Base-by-base conservation (phyloP, 1,140 invertebrate genomes). In the Drosophila yakuba region DNA sequence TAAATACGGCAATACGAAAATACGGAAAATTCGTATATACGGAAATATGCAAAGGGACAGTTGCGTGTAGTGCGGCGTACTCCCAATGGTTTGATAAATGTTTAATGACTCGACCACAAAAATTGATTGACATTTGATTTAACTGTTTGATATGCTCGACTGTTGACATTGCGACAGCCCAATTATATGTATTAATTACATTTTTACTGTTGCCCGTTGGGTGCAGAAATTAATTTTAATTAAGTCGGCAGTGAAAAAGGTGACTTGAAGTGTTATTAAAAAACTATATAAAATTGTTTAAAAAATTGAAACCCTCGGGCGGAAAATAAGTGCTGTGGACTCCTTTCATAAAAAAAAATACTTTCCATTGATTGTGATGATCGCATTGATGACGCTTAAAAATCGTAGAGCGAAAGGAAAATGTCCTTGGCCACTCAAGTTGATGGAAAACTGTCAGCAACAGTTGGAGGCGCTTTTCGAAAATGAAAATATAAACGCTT, bases 401-500 rank as follows among this genome's bases (percentile, higher is more conserved):
- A 35, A 55, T 73, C 62, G 52, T 28, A 36, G 20, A 43, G 63
- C 61, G 59, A 63, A 61, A 10, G 60, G 52, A 64, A 67, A 59
- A 74, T 57, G 62, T 73, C 48, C 50, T 41, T 60, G 58, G 47
- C 48, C 58, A 77, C 85, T 88, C 51, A 89, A 89, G 82, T 74
- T 88, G 84, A 89, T 89, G 84, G 67, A 45, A 80, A 80, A 72
- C 60, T 89, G 84, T 89, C 84, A 80, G 74, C 84, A 80, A 84
- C 84, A 89, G 84, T 80, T 78, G 80, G 51, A 43, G 60, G 20
- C 44, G 61, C 77, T 80, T 80, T 64, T 77, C 73, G 80, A 71
- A 84, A 83, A 68, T 58, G 64, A 32, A 74, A 74, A 83, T 78
- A 63, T 67, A 55, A 76, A 61, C 45, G 47, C 55, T 35, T 58